Evolutionary conservation across 2,888 invertebrate genomes (phyloP).

Genomic region (Drosophila testacea): DNA sequence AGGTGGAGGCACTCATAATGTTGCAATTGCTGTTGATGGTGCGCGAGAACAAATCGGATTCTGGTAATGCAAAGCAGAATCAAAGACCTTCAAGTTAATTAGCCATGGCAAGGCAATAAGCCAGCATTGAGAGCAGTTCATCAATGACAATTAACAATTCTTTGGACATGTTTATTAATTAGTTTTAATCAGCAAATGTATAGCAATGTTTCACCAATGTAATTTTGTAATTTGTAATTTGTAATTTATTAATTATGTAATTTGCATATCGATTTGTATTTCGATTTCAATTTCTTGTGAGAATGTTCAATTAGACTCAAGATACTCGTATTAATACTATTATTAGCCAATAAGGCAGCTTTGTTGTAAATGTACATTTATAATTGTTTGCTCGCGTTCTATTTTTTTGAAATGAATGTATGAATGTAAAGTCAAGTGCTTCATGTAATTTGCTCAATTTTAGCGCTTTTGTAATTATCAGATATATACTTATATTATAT

Average conservation of each 20-base stretch:
- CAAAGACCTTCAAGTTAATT: slow-evolving; percentile 64
- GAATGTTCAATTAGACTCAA: slow-evolving; percentile 30
- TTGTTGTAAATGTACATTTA: slow-evolving; percentile 47
- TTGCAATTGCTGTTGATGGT: slow-evolving; percentile 89
- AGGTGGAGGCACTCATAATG: slow-evolving; percentile 93
- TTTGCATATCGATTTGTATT: slow-evolving; percentile 13
- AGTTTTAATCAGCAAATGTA: slow-evolving; percentile 61
- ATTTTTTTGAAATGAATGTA: slow-evolving; percentile 18
- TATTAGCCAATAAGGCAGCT: slow-evolving; percentile 40
- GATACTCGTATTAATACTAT: slow-evolving; percentile 42
- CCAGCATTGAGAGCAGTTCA: slow-evolving; percentile 23
- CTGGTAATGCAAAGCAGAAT: slow-evolving; percentile 45
- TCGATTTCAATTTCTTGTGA: slow-evolving; percentile 32
- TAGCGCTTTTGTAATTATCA: slow-evolving; percentile 70
- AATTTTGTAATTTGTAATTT: slow-evolving; percentile 25
- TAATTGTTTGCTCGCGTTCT: slow-evolving; percentile 39
- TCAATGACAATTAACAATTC: slow-evolving; percentile 63
- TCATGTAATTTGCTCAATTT: slow-evolving; percentile 75
- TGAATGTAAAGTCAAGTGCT: slow-evolving; percentile 59
- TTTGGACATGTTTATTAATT: slow-evolving; percentile 42
- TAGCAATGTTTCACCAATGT: slow-evolving; percentile 36
- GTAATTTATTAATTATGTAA: slow-evolving; percentile 30
- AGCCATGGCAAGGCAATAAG: slow-evolving; percentile 21
- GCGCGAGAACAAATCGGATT: slow-evolving; percentile 86
- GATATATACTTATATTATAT: slow-evolving; percentile 40